Conservation (phyloP, 2,888 invertebrate species). For the Pammene aurita region DNA sequence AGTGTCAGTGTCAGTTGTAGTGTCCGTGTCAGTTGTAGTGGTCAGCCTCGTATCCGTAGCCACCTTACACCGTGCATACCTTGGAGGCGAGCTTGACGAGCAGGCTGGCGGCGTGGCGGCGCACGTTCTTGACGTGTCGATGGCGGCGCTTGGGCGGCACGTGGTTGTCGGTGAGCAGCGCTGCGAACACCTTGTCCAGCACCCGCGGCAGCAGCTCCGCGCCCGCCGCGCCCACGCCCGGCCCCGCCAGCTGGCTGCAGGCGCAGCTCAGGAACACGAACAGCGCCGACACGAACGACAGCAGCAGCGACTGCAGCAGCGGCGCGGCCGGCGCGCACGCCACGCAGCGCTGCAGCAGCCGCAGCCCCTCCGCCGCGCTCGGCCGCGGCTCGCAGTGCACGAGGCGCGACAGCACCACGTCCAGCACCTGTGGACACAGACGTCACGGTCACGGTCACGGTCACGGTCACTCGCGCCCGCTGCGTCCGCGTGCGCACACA, state of each 20-base stretch:
- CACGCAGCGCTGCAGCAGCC: constrained; percentile 90
- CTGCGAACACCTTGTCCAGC: constrained; percentile 94
- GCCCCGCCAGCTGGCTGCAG: constrained; percentile 88
- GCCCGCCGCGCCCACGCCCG: constrained; percentile 70
- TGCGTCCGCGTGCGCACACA: constrained; percentile 45
- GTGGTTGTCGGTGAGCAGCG: constrained; percentile 88
- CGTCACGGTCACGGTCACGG: too few relatives aligned
- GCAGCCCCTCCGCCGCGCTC: constrained; percentile 88
- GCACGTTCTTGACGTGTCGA: constrained; percentile 91
- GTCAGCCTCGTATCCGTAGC: too few relatives aligned
- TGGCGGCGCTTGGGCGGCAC: constrained; percentile 85
- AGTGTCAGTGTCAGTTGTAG: too few relatives aligned
- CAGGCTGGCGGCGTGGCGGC: constrained; percentile 94
- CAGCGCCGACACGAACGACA: constrained; percentile 96
- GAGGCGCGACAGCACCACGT: constrained; percentile 92
- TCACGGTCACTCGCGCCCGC: too few relatives aligned
- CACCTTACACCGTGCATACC: too few relatives aligned
- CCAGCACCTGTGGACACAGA: too few relatives aligned
- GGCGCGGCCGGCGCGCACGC: constrained; percentile 90
- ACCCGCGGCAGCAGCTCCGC: constrained; percentile 88
- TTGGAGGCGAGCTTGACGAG: constrained; percentile 95
- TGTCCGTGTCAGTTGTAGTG: too few relatives aligned
- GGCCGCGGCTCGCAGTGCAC: constrained; percentile 88
- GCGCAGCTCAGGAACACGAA: constrained; percentile 96
- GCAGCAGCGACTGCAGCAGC: constrained; percentile 89